Conservation (phyloP, 2,113 vertebrate genomes). For the Cephalopholis sonnerati region DNA sequence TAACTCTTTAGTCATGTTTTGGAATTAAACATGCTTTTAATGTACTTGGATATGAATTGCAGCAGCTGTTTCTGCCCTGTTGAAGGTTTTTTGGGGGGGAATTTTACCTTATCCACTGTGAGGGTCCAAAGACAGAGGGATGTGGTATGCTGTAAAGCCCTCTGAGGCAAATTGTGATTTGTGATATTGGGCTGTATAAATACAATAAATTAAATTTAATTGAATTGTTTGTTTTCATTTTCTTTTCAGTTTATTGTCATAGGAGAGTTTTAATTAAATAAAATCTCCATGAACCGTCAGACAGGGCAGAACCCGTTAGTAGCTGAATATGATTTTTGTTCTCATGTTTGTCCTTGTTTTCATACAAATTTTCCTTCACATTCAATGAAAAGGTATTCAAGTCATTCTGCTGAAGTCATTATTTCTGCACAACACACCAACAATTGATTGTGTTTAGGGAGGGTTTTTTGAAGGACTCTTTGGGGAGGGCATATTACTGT, state of each 20-base stretch:
- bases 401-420: not conserved
- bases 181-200: no score
- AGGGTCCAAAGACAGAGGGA: no score
- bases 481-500: no score
- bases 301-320: not conserved
- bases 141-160: no score
- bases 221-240: not conserved
- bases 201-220: no score
- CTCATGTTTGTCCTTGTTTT: not conserved
- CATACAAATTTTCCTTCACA: not conserved
- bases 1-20: no score
- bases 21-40: not conserved
- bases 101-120: no score
- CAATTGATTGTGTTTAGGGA: not conserved
- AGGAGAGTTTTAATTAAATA: not conserved
- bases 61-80: no score
- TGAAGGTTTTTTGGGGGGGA: no score
- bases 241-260: not conserved
- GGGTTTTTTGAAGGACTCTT: not conserved
- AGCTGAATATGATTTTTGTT: no score
- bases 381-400: no score
- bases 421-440: not conserved
- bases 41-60: not conserved
- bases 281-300: not conserved
- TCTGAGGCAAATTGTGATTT: no score